Percentiles rank a stretch among this genome's conserved stretches.
These are phyloP conservation scores for Nothocercus julius DNA, from an alignment of 2,113 vertebrate species.

Conservation along the genomic window DNA sequence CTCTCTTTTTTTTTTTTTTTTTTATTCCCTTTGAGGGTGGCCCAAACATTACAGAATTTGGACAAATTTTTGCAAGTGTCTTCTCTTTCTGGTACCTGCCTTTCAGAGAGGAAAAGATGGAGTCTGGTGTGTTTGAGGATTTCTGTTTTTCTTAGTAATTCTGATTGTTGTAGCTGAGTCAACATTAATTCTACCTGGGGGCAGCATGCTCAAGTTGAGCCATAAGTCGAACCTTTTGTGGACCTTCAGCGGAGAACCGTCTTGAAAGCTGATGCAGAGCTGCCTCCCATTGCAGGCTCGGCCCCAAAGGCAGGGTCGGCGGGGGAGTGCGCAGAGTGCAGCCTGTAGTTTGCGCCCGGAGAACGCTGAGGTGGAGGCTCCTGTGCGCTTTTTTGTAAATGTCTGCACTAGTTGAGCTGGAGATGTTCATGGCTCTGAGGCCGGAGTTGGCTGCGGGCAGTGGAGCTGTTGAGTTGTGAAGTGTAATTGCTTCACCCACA, in stretches of 20 bases:
- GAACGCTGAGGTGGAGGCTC: too few species aligned
- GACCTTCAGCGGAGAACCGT: background rate
- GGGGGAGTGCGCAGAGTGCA: background rate
- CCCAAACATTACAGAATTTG: background rate
- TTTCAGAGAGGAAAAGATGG: background rate
- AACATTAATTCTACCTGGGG: background rate
- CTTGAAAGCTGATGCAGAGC: background rate
- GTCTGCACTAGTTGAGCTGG: background rate
- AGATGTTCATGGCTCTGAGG: background rate
- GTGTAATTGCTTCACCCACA: background rate
- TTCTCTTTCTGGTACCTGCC: background rate
- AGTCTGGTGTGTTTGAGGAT: background rate
- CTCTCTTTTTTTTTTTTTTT: background rate
- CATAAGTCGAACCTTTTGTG: background rate
- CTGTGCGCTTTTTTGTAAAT: background rate
- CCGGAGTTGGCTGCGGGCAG: background rate
- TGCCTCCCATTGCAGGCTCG: background rate
- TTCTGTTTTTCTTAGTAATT: background rate
- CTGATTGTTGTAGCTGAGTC: background rate
- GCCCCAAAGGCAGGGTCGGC: background rate
- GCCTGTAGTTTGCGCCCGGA: background rate
- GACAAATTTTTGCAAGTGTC: background rate
- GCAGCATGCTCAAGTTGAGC: background rate
- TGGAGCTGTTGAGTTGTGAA: background rate
- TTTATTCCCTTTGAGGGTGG: background rate